These are phyloP conservation scores for Apocrypta bakeri DNA, from an alignment of 1,140 invertebrate species.

Conservation along the genomic window DNA sequence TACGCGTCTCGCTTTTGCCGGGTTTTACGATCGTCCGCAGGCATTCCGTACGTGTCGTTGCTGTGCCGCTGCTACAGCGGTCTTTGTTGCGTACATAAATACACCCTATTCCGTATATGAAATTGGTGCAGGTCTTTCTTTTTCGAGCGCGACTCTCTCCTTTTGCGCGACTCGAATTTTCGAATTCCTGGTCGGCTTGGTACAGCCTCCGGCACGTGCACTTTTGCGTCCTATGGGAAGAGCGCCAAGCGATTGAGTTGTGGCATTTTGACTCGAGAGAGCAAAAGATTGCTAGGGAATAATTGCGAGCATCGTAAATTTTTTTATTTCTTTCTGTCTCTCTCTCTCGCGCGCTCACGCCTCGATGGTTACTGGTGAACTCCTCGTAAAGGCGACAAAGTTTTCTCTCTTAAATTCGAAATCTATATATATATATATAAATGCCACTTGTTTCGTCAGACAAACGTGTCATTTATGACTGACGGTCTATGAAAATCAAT, in stretches of 20 bases:
- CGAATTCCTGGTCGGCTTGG: slow-evolving; percentile 29
- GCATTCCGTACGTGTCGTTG: slow-evolving; percentile 53
- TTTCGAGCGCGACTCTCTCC: not conserved
- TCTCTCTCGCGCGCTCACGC: too few relatives aligned
- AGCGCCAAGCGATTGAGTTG: too few relatives aligned
- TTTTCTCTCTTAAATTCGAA: slow-evolving; percentile 11
- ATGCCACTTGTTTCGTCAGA: not conserved
- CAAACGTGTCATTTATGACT: slow-evolving; percentile 14
- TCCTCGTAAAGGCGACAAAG: not conserved
- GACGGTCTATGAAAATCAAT: slow-evolving; percentile 29
- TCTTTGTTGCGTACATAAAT: slow-evolving; percentile 53
- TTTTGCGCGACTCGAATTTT: slow-evolving; percentile 34
- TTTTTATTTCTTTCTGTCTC: not conserved
- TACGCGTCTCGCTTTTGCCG: slow-evolving; percentile 29
- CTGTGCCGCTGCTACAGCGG: slow-evolving; percentile 30
- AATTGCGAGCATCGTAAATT: not conserved
- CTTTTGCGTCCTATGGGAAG: not conserved
- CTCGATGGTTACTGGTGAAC: not conserved
- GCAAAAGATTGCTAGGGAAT: not conserved
- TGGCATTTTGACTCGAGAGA: not conserved
- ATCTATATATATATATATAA: not conserved
- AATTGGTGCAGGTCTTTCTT: slow-evolving; percentile 42
- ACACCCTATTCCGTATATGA: slow-evolving; percentile 47
- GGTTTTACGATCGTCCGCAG: slow-evolving; percentile 47
- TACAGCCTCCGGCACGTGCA: not conserved